These are phyloP conservation scores for Aegotheles bennettii DNA, from an alignment of 2,113 vertebrate species.

Conservation along the genomic window DNA sequence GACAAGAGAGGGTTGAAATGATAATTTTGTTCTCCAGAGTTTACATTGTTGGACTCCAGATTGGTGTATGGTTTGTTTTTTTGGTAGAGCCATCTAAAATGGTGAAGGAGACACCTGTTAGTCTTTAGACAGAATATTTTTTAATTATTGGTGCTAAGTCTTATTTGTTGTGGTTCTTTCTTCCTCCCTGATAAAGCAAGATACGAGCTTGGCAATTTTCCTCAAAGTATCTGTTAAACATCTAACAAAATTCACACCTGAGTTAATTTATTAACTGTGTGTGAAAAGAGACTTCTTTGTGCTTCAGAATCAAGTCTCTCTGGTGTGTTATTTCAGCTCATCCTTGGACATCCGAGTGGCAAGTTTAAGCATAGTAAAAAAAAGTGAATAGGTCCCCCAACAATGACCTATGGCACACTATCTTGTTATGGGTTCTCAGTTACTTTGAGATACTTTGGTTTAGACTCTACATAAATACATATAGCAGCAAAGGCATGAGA, in stretches of 20 bases:
- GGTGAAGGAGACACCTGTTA: background rate
- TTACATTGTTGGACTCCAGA: fast-evolving
- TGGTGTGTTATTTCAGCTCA: background rate
- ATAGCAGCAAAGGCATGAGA: background rate
- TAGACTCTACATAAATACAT: background rate
- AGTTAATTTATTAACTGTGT: background rate
- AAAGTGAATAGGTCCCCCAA: background rate
- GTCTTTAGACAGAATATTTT: background rate
- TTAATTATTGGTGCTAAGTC: background rate
- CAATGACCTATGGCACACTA: fast-evolving
- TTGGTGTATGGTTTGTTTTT: background rate
- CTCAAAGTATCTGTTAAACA: background rate
- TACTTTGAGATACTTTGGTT: background rate
- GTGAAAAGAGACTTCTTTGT: background rate
- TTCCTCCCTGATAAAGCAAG: background rate
- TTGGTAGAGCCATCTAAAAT: background rate
- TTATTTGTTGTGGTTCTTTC: background rate
- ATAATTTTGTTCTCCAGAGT: background rate
- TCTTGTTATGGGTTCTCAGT: background rate
- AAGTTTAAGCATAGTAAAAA: background rate
- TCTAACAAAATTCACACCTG: background rate
- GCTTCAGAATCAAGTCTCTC: background rate
- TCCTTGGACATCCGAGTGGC: too few species aligned
- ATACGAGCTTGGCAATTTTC: background rate
- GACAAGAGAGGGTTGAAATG: background rate